Conservation (phyloP, 2,113 vertebrate species). For the Elaphurus davidianus region DNA sequence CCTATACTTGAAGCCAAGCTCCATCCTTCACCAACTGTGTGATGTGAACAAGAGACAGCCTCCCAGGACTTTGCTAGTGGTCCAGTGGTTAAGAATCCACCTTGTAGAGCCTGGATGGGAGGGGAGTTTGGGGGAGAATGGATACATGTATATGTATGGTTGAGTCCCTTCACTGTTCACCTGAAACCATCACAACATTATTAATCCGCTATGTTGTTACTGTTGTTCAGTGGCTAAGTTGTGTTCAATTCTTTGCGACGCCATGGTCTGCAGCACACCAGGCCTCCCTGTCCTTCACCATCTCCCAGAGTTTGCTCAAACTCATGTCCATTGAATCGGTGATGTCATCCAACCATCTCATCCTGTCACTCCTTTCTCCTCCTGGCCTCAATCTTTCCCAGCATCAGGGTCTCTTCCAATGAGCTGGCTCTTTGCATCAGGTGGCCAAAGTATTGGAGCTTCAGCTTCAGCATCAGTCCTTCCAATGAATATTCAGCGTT, state of each 20-base stretch:
- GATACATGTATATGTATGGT: background rate
- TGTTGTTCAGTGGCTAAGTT: background rate
- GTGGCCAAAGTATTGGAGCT: background rate
- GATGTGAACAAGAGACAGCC: fast-evolving
- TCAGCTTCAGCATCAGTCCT: background rate
- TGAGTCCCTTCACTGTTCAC: background rate
- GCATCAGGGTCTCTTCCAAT: background rate
- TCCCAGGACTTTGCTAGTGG: background rate
- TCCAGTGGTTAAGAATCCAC: background rate
- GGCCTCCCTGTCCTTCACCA: background rate
- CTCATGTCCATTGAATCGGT: background rate
- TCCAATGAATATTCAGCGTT: background rate
- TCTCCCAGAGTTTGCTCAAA: background rate
- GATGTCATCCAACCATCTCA: background rate
- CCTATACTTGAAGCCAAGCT: background rate
- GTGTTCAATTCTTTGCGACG: background rate
- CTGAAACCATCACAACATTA: background rate
- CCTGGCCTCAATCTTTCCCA: background rate
- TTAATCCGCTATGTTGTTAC: background rate
- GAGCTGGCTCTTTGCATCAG: background rate
- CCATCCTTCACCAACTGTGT: background rate
- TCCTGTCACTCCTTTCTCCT: background rate
- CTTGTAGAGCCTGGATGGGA: background rate
- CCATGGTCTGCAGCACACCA: background rate
- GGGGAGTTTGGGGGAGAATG: background rate